These are phyloP conservation scores for Cyphomyrus discorhynchus DNA, from an alignment of 2,113 vertebrate species.

Conservation along the genomic window DNA sequence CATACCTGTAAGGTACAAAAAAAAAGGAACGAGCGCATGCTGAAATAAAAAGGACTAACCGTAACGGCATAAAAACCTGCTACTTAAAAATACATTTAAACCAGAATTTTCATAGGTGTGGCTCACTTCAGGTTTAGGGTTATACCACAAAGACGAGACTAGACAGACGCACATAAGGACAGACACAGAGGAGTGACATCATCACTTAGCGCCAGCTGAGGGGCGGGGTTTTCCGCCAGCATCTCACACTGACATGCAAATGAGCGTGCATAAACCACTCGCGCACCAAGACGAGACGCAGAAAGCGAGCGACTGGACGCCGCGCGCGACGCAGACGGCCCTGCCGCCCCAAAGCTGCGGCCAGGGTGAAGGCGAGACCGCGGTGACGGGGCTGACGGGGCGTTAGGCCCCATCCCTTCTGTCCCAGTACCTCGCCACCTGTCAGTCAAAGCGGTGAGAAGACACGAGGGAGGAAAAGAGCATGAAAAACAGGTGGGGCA, in stretches of 20 bases:
- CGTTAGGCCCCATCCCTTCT: neutral
- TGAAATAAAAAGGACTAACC: neutral
- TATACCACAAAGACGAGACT: slow-evolving; percentile 2
- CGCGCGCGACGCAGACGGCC: neutral
- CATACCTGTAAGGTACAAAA: slow-evolving; percentile 71
- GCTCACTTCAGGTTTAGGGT: slow-evolving; percentile 12
- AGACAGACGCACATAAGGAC: slow-evolving; percentile 14
- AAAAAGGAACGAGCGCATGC: slow-evolving; percentile 38
- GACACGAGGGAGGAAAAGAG: neutral
- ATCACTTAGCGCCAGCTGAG: neutral
- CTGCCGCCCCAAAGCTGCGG: neutral
- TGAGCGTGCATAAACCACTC: neutral
- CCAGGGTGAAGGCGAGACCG: neutral
- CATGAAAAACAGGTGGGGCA: neutral
- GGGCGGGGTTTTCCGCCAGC: neutral
- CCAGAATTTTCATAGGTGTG: neutral
- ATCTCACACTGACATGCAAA: neutral
- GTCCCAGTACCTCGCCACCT: neutral
- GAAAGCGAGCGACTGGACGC: neutral
- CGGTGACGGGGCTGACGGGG: neutral
- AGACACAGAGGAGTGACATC: slow-evolving; percentile 2
- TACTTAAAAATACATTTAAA: neutral
- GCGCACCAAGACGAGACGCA: neutral
- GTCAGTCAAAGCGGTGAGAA: neutral
- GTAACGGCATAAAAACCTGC: slow-evolving; percentile 3